Base-by-base conservation (phyloP, 1,140 invertebrate genomes). In the Leptopilina boulardi region DNA sequence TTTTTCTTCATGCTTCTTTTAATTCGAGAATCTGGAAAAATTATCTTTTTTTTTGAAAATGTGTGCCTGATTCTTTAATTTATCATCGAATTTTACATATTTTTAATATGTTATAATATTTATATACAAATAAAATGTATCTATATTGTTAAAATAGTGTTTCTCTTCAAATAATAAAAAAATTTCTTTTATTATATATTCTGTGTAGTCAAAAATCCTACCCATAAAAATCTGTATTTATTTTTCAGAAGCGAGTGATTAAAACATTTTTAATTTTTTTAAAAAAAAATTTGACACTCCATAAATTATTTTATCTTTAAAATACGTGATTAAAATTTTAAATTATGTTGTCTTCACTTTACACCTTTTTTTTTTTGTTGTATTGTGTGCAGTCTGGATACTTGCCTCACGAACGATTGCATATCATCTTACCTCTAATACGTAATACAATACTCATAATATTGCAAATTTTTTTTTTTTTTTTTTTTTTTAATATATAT, bases 371-470 rank as follows among this genome's bases (percentile, higher is more conserved):
- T 10, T 18, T n/a, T 15, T 18, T 11, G 10, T 26, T 59, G 13
- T 30, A 15, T 26, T 23, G 11, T n/a, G 19, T 26, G 9, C 15
- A 66, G 1, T 18, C 0, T 15, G 21, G 10, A 59, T 1, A 26
- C 21, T 59, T 59, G 23, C 9, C 11, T 59, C 56, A n/a, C 8
- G 23, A 30, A 15, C 21, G 23, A 66, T 34, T 66, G 59, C 59
- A 26, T 66, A 30, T 59, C 21, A 59, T 59, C 15, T 42, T 15
- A 42, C 15, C 26, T 66, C 21, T 34, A 66, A 66, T 66, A 30
- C 23, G 59, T 66, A 30, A 66, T 66, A 23, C 59, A 66, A 66
- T 23, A 34, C 59, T 66, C 59, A 19, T 56, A 66, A n/a, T 66
- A 66, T 66, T 66, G 23, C 23, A 26, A n/a, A n/a, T n/a, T n/a